These are phyloP conservation scores for Tamandua tetradactyla DNA, from an alignment of 2,797 vertebrate species.

Conservation along the genomic window DNA sequence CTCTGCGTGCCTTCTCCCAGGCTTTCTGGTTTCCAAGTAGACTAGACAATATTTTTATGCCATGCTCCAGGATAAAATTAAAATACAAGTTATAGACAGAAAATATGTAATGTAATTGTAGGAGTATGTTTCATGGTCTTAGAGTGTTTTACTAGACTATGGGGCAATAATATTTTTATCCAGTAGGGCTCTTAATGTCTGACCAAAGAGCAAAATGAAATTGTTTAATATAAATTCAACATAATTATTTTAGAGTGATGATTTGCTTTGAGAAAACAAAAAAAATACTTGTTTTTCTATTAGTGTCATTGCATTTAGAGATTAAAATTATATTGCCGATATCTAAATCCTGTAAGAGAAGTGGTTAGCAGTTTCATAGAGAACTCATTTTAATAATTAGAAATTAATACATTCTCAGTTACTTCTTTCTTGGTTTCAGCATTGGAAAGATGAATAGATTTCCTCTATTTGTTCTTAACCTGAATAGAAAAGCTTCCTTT, in stretches of 20 bases:
- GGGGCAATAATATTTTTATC: slow-evolving; percentile 19
- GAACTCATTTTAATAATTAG: slow-evolving; percentile 20
- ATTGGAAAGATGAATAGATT: not conserved
- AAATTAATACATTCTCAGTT: slow-evolving; percentile 32
- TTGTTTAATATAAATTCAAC: slow-evolving; percentile 4
- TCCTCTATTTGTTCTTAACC: slow-evolving; percentile 24
- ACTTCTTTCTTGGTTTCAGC: not conserved
- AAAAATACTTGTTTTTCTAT: slow-evolving; percentile 14
- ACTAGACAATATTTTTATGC: slow-evolving; percentile 11
- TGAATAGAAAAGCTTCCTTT: slow-evolving; percentile 20
- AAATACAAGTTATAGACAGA: not conserved
- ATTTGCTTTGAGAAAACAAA: slow-evolving; percentile 13
- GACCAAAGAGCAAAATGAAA: slow-evolving; percentile 41
- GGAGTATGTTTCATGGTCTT: slow-evolving; percentile 15
- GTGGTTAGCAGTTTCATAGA: slow-evolving; percentile 2
- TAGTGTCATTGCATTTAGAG: slow-evolving; percentile 19
- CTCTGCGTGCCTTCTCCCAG: not conserved
- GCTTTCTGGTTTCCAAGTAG: slow-evolving; percentile 28
- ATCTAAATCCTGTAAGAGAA: slow-evolving; percentile 36
- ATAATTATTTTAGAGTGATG: slow-evolving; percentile 25
- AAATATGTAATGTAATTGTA: slow-evolving; percentile 37
- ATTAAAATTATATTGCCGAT: slow-evolving; percentile 27
- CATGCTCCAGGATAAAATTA: slow-evolving; percentile 3
- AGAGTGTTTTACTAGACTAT: not conserved
- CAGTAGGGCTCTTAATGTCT: not conserved